phyloP scores from a whole-genome alignment of 2,888 invertebrate genomes.

The Diplolepis rosae region DNA sequence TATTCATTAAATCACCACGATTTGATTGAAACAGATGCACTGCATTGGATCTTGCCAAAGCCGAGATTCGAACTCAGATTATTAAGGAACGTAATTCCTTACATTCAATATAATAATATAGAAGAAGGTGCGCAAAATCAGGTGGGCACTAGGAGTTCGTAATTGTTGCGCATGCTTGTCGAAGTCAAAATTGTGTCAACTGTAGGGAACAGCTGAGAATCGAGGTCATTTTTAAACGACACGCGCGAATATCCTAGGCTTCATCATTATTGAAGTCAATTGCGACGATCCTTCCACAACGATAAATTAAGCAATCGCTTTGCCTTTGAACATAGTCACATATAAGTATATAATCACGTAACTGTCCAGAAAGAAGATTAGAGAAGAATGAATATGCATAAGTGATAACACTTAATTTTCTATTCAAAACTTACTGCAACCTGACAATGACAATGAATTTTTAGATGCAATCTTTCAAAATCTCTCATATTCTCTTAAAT shows the following conservation, averaged over 20 bases:
- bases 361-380: not conserved
- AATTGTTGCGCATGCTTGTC: slow-evolving; percentile 29
- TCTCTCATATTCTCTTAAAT: no score
- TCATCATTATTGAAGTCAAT: slow-evolving; percentile 57
- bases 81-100: not conserved
- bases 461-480: no score
- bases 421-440: not conserved
- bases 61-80: not conserved
- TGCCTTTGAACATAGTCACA: slow-evolving; percentile 35
- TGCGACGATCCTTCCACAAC: slow-evolving; percentile 60
- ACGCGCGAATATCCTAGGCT: slow-evolving; percentile 47
- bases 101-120: not conserved
- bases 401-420: not conserved
- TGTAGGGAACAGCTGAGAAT: slow-evolving; percentile 61
- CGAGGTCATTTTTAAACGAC: slow-evolving; percentile 64
- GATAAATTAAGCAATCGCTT: slow-evolving; percentile 56
- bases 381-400: not conserved
- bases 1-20: not conserved
- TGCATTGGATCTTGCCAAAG: not conserved
- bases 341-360: not conserved
- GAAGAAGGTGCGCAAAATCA: slow-evolving; percentile 33
- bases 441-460: no score
- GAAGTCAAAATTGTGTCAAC: slow-evolving; percentile 39
- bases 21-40: not conserved
- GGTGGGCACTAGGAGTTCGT: slow-evolving; percentile 34